Base-by-base conservation (phyloP, 2,888 invertebrate genomes). In the Drosophila suboccidentalis region DNA sequence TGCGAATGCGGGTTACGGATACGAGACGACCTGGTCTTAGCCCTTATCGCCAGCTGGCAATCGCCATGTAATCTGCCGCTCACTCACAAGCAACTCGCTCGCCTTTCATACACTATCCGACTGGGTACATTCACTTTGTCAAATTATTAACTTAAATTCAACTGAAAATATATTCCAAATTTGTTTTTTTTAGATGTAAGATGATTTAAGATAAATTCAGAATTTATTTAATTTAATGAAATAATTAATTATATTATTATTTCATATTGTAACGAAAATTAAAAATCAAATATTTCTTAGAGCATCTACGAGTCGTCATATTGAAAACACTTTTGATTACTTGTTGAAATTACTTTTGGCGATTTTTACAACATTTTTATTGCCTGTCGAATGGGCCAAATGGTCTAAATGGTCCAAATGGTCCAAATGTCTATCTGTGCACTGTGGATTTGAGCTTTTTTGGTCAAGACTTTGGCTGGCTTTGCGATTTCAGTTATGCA, bases 401-500 rank as follows among this genome's bases (percentile, higher is more conserved):
- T 69, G 64, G 46, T 64, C 34, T 41, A 57, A 39, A 61, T 69
- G 64, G 46, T 64, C 15, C 47, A 57, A 39, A 61, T 69, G 64
- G 46, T 64, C 34, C 49, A 57, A 39, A 43, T 43, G 46, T 66
- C 34, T 44, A 66, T 72, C 51, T 75, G 62, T 36, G 60, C 60
- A 41, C 53, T 66, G 75, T 26, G 43, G 32, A 67, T 64, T 62
- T 68, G 64, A 57, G 50, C 26, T 19, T 55, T 73, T 15, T 62
- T 71, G 80, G 78, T 68, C 75, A 76, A 89, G 90, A 89, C 81
- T 81, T 84, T 78, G 74, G 84, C 75, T 74, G 81, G 84, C 80
- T 88, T 88, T 81, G 84, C 77, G 79, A 78, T 87, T 87, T 89
- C 90, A 87, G 88, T 89, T 86, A 84, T 85, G 90, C 86, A 85